Conservation (phyloP, 2,888 invertebrate genomes). For the Synergus itoensis region DNA sequence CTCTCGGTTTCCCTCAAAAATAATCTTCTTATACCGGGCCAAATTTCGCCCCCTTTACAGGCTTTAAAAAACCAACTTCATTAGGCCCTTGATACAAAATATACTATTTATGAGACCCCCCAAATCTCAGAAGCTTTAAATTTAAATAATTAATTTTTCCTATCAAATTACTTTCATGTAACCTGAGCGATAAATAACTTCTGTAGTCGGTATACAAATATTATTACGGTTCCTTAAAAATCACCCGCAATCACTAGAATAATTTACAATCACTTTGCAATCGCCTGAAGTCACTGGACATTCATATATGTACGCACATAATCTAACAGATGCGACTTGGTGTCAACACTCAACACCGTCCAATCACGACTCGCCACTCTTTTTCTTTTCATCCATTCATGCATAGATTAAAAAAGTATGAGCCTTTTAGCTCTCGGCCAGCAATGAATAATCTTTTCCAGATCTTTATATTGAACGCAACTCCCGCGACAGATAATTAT, state of each 20-base stretch:
- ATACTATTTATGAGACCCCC: neutral
- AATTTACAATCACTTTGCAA: no score
- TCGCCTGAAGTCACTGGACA: neutral
- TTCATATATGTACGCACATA: neutral
- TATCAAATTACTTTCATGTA: no score
- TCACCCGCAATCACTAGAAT: no score
- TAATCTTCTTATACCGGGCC: neutral
- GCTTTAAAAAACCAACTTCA: no score
- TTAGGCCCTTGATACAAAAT: no score
- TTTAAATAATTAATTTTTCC: no score
- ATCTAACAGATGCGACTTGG: neutral
- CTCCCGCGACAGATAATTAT: conserved; percentile 29
- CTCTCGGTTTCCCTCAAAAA: neutral
- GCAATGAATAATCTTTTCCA: conserved; percentile 49
- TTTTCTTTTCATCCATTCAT: conserved; percentile 60
- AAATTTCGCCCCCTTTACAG: no score
- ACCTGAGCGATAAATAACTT: no score
- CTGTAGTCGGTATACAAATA: no score
- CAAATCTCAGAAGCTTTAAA: neutral
- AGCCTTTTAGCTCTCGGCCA: conserved; percentile 51
- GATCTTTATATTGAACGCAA: conserved; percentile 50
- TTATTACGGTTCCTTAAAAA: no score
- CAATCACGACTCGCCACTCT: conserved; percentile 45
- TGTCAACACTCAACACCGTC: conserved; percentile 28
- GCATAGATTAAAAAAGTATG: conserved; percentile 61